Base-by-base conservation (phyloP, 2,888 invertebrate genomes). In the Dasypogon diadema region DNA sequence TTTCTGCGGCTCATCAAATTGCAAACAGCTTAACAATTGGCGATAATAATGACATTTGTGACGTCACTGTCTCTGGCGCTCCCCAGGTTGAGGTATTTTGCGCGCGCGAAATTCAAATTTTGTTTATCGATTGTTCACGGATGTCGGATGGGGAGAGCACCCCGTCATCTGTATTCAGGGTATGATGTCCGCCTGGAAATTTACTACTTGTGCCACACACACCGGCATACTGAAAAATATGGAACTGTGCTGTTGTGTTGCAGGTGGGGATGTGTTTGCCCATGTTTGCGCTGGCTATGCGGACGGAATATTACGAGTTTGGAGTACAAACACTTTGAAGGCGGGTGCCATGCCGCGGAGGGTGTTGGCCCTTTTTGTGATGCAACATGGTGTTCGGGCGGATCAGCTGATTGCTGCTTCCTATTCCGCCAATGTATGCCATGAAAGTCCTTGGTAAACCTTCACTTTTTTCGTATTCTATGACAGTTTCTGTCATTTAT, bases 51-150 rank as follows among this genome's bases (percentile, higher is more conserved):
- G 73, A 55, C 56, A 73, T 73, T 73, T 73, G 56, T 55, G 73
- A 56, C 56, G 56, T 73, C 55, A 73, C 42, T 21, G 34, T 56
- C 42, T 37, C 42, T 37, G 42, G 42, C 18, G 12, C 22, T 18
- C 37, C 21, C 37, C 18, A 6, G 14, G 16, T 16, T 26, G 42
- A 56, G 56, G 73, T 56, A 63, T 63, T 46, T 68, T 75, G 34
- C 68, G 75, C 74, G 75, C 74, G 74, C 77, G 75, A 77, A 77
- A 77, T 77, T 77, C 74, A 77, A 77, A 77, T 77, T 77, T 56
- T 56, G 56, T 74, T 65, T 75, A 77, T 77, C 74, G 75, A 77
- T 77, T 77, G 51, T 75, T 37, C 48, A 21, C 24, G 37, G 37
- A 14, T 73, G 73, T 42, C 51, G 56, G 24, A 34, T 30, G 48